A percentile compares a stretch with the other conserved stretches of the same genome.
Conservation (phyloP, 2,113 vertebrate genomes). For the Bubo scandiacus region DNA sequence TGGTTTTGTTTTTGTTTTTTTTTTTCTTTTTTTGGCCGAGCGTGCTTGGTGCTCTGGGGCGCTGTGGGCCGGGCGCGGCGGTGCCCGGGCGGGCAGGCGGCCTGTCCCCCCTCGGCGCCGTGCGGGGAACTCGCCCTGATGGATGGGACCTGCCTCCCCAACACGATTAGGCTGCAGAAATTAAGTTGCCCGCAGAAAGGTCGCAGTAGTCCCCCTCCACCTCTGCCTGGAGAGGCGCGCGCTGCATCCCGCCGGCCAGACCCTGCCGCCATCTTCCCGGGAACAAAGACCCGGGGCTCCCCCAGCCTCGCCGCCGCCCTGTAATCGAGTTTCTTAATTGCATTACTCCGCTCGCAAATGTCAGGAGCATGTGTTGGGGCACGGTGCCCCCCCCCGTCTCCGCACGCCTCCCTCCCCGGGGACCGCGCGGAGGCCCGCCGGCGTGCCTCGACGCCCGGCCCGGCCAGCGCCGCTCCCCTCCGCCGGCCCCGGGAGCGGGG, state of each 20-base stretch:
- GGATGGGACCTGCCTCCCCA: constrained; percentile 32
- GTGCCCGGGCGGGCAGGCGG: neutral
- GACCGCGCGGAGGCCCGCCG: neutral
- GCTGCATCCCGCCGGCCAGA: constrained; percentile 26
- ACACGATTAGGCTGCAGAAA: constrained; percentile 53
- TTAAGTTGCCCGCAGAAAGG: constrained; percentile 46
- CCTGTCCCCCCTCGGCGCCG: neutral
- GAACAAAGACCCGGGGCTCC: constrained; percentile 59
- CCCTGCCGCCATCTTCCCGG: constrained; percentile 36
- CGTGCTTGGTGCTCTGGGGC: accelerated
- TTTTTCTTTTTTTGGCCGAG: too few relatives aligned
- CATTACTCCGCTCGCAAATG: constrained; percentile 73
- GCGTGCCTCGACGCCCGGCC: neutral
- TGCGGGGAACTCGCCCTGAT: neutral
- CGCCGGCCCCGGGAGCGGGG: neutral
- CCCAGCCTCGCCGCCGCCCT: neutral
- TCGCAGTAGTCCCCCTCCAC: constrained; percentile 15
- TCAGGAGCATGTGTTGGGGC: constrained; percentile 65
- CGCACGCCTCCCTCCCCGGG: neutral
- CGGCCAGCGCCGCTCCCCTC: neutral
- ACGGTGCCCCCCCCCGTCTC: neutral
- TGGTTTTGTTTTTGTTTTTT: too few relatives aligned
- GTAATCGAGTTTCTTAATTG: constrained; percentile 71
- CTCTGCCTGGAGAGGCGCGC: constrained; percentile 37
- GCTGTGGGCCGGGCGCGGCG: neutral